phyloP scores from a whole-genome alignment of 2,888 invertebrate genomes.

The Clanis bilineata region DNA sequence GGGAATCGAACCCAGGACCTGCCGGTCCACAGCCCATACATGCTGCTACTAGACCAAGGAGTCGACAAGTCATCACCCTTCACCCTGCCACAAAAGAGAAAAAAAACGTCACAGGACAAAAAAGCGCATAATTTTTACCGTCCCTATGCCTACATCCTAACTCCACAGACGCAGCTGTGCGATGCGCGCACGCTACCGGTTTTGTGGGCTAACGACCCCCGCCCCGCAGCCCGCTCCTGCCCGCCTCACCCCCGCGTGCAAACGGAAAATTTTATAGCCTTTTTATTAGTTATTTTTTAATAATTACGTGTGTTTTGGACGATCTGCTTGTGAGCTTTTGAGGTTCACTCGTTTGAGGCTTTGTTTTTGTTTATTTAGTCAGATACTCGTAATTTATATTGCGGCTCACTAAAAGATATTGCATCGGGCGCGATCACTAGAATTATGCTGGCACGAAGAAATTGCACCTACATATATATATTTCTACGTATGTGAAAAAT shows the following conservation, averaged over 20 bases:
- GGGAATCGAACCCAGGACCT: too few species aligned
- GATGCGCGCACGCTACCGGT: slow-evolving; percentile 78
- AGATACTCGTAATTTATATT: too few species aligned
- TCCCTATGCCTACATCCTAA: slow-evolving; percentile 11
- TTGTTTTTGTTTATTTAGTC: not conserved
- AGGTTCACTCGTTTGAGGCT: not conserved
- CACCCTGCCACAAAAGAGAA: too few species aligned
- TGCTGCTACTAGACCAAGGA: too few species aligned
- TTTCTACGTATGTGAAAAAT: too few species aligned
- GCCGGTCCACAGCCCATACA: too few species aligned
- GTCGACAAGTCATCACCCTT: too few species aligned
- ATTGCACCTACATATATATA: too few species aligned
- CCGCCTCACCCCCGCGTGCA: slow-evolving; percentile 48
- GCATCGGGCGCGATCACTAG: too few species aligned
- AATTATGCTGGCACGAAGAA: too few species aligned
- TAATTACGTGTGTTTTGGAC: slow-evolving; percentile 1
- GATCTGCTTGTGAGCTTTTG: not conserved
- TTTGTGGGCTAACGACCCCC: slow-evolving; percentile 74
- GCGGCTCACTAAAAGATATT: too few species aligned
- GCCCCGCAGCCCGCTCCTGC: slow-evolving; percentile 34
- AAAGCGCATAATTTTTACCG: not conserved
- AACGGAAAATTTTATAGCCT: slow-evolving; percentile 65
- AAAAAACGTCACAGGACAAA: not conserved
- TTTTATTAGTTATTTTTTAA: slow-evolving; percentile 35
- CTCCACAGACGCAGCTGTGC: slow-evolving; percentile 72